Conservation (phyloP, 2,113 vertebrate genomes). For the Himantopus leucocephalus region DNA sequence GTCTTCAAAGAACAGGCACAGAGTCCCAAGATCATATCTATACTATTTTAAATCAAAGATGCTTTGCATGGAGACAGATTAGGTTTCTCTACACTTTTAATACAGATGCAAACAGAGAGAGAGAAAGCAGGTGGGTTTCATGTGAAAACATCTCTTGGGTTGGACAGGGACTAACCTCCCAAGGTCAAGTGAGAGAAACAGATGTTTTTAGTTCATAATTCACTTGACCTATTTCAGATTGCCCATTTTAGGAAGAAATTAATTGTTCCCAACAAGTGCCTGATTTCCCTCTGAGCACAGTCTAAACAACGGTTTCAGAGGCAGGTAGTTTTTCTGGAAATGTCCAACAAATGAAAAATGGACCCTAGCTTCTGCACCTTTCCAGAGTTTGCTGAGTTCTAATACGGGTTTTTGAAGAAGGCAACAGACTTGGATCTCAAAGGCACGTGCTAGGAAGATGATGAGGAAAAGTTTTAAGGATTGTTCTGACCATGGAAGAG, state of each 20-base stretch:
- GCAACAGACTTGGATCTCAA: neutral
- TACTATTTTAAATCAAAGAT: neutral
- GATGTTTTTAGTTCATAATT: neutral
- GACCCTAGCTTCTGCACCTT: neutral
- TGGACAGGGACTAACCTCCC: neutral
- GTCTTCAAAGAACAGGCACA: neutral
- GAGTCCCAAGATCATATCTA: too few species aligned
- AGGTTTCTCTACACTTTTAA: neutral
- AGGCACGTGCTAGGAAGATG: neutral
- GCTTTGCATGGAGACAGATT: neutral
- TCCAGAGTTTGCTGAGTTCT: neutral
- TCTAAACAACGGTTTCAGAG: neutral
- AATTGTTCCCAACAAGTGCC: neutral
- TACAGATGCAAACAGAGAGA: neutral
- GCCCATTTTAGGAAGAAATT: neutral
- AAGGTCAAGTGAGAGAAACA: neutral
- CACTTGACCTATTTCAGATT: neutral
- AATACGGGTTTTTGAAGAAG: neutral
- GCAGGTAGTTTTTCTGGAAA: neutral
- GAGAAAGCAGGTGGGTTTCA: neutral
- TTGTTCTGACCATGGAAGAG: neutral
- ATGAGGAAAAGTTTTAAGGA: neutral
- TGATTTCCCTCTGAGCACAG: fast-evolving
- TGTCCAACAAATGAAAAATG: neutral
- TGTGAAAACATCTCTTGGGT: neutral